Base-by-base conservation (phyloP, 37 sponge, comb jelly and placozoan species). In the Petrosia ficiformis region DNA sequence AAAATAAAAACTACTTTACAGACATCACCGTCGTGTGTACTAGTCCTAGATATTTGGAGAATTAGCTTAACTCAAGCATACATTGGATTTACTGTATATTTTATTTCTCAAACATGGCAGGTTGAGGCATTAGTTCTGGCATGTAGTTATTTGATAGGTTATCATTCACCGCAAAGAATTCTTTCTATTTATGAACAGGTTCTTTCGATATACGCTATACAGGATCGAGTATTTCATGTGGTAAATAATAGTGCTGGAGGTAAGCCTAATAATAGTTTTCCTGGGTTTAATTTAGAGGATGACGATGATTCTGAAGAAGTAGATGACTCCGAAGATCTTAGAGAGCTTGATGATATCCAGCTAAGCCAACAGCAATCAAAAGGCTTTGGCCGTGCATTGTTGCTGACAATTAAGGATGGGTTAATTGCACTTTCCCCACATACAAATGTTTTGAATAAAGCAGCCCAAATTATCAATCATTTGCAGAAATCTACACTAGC, bases 401-500 rank as follows among this genome's bases (percentile, higher is more conserved):
- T 42, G 44, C 52, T 71, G 25, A n/a, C n/a, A 22, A 14, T 71
- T 39, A 71, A 71, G 41, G 77, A 76, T 40, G 77, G 77, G 2
- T 44, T 76, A 21, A 76, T 41, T 24, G 44, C 42, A 38, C 31
- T 43, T 26, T 4, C 41, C 32, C 29, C 24, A 64, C n/a, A 63
- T 21, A 26, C 31, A 39, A 26, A 60, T 40, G 44, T 34, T 4
- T 26, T 76, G 1, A 16, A 11, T 19, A 77, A 77, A 57, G 54
- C 36, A 39, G 57, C 48, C 11, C 31, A 57, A 28, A 3, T 77
- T 32, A 57, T 77, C 29, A 77, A 42, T 29, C 78, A 77, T 66
- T 10, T 37, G 1, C 21, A 42, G 56, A 77, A 77, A 67, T 77
- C 78, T 1, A 77, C 78, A 14, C 1, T 66, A 30, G 78, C 78